Conservation (phyloP, 2,888 invertebrate species). For the Trissonchulus latispiculum region DNA sequence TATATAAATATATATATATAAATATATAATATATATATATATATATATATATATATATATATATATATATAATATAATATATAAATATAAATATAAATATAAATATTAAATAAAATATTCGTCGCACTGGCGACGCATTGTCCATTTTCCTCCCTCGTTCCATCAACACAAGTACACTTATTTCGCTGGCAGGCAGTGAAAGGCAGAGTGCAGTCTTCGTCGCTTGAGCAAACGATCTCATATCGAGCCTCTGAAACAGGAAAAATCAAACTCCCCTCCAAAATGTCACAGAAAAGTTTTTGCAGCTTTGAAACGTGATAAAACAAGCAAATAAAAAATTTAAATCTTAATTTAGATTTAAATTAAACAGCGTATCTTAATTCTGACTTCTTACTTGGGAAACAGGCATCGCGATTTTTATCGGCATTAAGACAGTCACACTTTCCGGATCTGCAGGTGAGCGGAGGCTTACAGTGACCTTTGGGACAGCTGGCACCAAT, state of each 20-base stretch:
- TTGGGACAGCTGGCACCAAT: background rate
- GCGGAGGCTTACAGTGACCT: background rate
- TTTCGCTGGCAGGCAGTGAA: conserved; percentile 13
- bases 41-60: too few species aligned
- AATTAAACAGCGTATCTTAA: too few species aligned
- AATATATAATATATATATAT: too few species aligned
- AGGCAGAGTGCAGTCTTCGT: conserved; percentile 17
- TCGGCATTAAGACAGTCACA: background rate
- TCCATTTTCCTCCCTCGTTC: background rate
- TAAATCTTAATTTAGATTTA: too few species aligned
- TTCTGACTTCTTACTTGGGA: background rate
- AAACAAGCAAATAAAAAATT: too few species aligned
- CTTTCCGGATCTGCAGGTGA: background rate
- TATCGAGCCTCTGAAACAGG: background rate
- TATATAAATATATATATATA: too few species aligned
- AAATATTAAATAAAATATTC: too few species aligned
- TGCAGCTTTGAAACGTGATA: too few species aligned
- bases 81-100: too few species aligned
- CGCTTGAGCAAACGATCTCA: background rate
- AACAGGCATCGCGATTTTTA: background rate
- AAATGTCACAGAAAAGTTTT: too few species aligned
- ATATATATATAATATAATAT: too few species aligned
- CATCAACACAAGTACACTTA: conserved; percentile 10
- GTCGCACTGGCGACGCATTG: background rate
- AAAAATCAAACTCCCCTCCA: background rate